Evolutionary conservation across 2,888 invertebrate genomes (phyloP).

Genomic region (Iphiclides podalirius): DNA sequence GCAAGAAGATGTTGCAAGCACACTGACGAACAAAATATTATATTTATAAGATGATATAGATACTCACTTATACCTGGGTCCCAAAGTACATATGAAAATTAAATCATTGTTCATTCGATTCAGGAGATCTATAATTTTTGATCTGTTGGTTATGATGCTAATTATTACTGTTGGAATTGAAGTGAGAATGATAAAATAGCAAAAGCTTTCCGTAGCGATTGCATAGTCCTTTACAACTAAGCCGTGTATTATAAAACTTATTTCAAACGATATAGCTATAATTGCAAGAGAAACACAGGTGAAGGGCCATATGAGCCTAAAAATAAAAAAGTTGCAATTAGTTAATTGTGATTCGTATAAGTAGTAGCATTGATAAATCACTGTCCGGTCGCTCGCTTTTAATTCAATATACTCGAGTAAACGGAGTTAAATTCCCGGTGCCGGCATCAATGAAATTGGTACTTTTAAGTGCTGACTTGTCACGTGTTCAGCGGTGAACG

Average conservation of each 20-base stretch:
- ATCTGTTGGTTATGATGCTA: slow-evolving; percentile 37
- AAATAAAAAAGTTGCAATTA: not conserved
- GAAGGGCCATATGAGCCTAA: slow-evolving; percentile 45
- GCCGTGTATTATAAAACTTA: slow-evolving; percentile 40
- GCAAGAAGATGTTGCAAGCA: too few relatives aligned
- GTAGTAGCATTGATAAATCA: not conserved
- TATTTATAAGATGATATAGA: too few relatives aligned
- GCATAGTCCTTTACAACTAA: slow-evolving; percentile 41
- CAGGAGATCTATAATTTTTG: slow-evolving; percentile 38
- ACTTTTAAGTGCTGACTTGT: too few relatives aligned
- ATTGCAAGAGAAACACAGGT: slow-evolving; percentile 33
- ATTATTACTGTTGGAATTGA: slow-evolving; percentile 39
- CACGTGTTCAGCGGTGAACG: too few relatives aligned
- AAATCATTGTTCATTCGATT: slow-evolving; percentile 51
- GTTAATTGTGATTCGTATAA: too few relatives aligned
- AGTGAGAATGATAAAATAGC: slow-evolving; percentile 46
- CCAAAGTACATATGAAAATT: slow-evolving; percentile 41
- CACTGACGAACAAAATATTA: too few relatives aligned
- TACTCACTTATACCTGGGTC: slow-evolving; percentile 43
- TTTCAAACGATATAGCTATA: slow-evolving; percentile 35
- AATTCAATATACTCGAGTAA: too few relatives aligned
- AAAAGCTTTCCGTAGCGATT: slow-evolving; percentile 53
- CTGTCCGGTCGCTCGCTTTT: too few relatives aligned
- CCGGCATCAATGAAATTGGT: too few relatives aligned
- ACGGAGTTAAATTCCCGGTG: too few relatives aligned